Base-by-base conservation (phyloP, 2,113 vertebrate species). In the Austrofundulus limnaeus region DNA sequence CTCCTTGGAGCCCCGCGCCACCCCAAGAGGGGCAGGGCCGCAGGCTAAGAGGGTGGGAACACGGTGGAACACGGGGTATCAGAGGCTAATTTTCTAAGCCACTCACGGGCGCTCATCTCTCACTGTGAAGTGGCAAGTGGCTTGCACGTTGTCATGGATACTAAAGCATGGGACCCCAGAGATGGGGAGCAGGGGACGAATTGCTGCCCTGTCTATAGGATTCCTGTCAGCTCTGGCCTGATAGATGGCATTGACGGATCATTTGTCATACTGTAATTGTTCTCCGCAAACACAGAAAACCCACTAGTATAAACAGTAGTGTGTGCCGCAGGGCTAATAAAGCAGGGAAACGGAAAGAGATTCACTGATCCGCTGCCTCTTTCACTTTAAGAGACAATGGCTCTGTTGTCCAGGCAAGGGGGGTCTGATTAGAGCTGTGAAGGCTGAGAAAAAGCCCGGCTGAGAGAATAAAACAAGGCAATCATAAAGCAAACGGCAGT, bases 221-320 rank as follows among this genome's bases (percentile, higher is more conserved):
- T 99, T 99, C 95, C 96, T 99, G 96, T 99, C 96, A 93, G 85
- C 89, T 89, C 87, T 4, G 87, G 83, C 91, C 92, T 98, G 96
- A 98, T 98, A 94, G 97, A 99, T 99, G 96, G 85, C 94, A 93
- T 92, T 95, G 97, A 98, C 94, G 95, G 94, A 94, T 95, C 95
- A 97, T 99, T 98, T 96, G 96, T 99, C 97, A 99, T 96, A 95
- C 91, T 93, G 94, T 98, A 98, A 98, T 98, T 98, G 96, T 98
- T 97, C 95, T 81, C 95, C 92, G 95, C 95, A 96, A 98, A 98
- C 95, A 94, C 64, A 80, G 93, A 97, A 98, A 97, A 94, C 95
- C 94, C 95, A 94, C 95, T 93, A 94, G 95, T 95, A 97, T 96
- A 98, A 98, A 97, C 95, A 96, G 94, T 69, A 82, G 87, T 94